phyloP scores from a whole-genome alignment of 2,113 vertebrate species.

The Albula glossodonta region DNA sequence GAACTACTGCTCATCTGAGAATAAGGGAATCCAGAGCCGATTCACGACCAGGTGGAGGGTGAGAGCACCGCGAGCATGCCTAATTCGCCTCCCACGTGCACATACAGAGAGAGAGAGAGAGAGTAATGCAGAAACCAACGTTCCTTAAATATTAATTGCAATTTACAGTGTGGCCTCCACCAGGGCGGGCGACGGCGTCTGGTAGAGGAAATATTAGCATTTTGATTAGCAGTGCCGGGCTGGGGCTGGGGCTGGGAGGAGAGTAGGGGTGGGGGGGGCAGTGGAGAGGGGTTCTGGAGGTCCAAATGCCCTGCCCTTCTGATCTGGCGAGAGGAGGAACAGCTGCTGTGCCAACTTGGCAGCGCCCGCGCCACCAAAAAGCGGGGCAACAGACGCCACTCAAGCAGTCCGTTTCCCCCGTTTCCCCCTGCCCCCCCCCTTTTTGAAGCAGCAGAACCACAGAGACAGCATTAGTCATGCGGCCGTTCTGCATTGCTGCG shows the following conservation, averaged over 20 bases:
- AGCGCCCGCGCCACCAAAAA: not conserved
- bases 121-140: conserved; percentile 36
- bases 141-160: conserved; percentile 58
- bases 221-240: not conserved
- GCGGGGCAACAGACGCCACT: not conserved
- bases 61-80: not conserved
- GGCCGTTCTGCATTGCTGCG: not conserved
- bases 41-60: not conserved
- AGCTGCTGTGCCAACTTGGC: not conserved
- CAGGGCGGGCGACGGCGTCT: not conserved
- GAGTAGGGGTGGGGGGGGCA: not conserved
- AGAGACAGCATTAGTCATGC: not conserved
- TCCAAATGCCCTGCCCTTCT: not conserved
- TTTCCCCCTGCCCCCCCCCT: no score
- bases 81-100: conserved; percentile 33
- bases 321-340: not conserved
- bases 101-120: conserved; percentile 42
- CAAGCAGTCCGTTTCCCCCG: not conserved
- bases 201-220: not conserved
- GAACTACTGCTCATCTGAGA: not conserved
- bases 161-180: conserved; percentile 29
- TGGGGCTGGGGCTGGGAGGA: not conserved
- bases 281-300: not conserved
- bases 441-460: not conserved
- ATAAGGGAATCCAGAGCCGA: not conserved